Percentiles rank a stretch among this genome's conserved stretches.
Evolutionary conservation across 2,113 vertebrate species (phyloP).

Genomic region (Nyctereutes procyonoides): DNA sequence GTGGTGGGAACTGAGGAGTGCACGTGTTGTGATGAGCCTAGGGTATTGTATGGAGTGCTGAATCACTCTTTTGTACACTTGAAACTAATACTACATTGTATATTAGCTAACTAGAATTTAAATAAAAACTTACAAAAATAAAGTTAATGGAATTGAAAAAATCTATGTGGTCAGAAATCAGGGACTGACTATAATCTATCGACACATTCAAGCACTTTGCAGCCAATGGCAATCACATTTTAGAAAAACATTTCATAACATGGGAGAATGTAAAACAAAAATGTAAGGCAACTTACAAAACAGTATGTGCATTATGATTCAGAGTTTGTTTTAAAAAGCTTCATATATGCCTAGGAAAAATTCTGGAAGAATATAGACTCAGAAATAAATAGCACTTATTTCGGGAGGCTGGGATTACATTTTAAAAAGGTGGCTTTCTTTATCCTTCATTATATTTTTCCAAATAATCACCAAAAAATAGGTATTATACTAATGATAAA

Average conservation of each 20-base stretch:
- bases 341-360: neutral
- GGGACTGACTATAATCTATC: neutral
- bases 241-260: neutral
- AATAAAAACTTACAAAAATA: too few relatives aligned
- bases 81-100: too few relatives aligned
- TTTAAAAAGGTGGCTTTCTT: neutral
- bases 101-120: too few relatives aligned
- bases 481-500: neutral
- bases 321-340: neutral
- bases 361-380: neutral
- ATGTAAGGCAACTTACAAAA: neutral
- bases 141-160: neutral
- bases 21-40: too few relatives aligned
- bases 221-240: neutral
- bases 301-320: neutral
- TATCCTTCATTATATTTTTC: neutral
- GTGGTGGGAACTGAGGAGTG: too few relatives aligned
- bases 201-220: neutral
- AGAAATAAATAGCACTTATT: neutral
- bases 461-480: constrained; percentile 20
- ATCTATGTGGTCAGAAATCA: neutral
- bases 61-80: too few relatives aligned
- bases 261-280: neutral
- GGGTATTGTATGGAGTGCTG: too few relatives aligned
- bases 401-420: neutral